phyloP scores from a whole-genome alignment of 2,888 invertebrate genomes.

The Agriotes lineatus region DNA sequence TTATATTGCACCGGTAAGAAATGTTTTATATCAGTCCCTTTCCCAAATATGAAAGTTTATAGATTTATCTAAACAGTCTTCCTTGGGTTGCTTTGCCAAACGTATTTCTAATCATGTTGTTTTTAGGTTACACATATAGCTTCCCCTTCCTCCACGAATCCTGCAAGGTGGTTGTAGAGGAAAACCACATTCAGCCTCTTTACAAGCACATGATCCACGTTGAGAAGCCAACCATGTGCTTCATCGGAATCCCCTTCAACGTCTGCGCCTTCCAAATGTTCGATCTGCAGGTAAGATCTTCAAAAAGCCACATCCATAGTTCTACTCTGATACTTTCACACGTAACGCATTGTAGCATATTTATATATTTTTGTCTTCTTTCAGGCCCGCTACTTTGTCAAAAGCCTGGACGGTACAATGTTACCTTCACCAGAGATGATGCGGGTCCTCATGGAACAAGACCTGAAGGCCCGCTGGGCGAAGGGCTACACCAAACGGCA shows the following conservation, averaged over 20 bases:
- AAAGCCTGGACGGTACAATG: conserved; percentile 71
- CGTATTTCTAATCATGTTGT: no score
- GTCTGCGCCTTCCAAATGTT: conserved; percentile 79
- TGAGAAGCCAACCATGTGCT: conserved; percentile 79
- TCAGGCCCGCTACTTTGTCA: conserved; percentile 75
- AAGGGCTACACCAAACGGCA: conserved; percentile 79
- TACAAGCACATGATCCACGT: conserved; percentile 84
- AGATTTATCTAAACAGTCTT: no score
- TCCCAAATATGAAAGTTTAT: not conserved
- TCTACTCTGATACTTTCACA: no score
- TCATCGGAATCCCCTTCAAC: conserved; percentile 79
- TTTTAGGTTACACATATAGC: conserved; percentile 76
- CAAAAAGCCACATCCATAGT: no score
- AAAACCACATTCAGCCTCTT: conserved; percentile 76
- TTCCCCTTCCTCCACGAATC: conserved; percentile 78
- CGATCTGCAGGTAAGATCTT: conserved; percentile 77
- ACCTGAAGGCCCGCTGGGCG: conserved; percentile 69
- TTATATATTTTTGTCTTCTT: no score
- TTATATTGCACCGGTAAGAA: conserved; percentile 81
- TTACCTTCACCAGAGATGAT: conserved; percentile 76
- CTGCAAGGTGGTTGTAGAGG: conserved; percentile 73
- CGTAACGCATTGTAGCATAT: no score
- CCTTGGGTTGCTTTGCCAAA: no score
- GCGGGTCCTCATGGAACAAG: conserved; percentile 71
- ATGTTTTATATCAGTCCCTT: not conserved